phyloP scores from a whole-genome alignment of 2,113 vertebrate genomes.

The Setophaga coronata region DNA sequence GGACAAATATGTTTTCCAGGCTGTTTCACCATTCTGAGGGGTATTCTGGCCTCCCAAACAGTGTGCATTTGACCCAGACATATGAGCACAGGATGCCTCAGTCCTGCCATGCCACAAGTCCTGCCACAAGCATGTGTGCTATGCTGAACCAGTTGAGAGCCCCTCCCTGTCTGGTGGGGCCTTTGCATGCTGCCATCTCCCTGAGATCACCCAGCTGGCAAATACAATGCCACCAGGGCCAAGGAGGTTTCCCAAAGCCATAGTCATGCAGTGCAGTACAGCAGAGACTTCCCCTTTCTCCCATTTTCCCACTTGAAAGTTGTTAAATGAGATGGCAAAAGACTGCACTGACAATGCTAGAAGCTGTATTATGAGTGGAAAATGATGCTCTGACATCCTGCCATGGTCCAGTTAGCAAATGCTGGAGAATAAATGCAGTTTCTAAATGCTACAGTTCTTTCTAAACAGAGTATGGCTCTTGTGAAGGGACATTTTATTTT shows the following conservation, averaged over 20 bases:
- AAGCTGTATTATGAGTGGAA: not conserved
- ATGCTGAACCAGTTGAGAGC: not conserved
- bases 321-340: not conserved
- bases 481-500: not conserved
- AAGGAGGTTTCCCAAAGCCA: not conserved
- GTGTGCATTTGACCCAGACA: not conserved
- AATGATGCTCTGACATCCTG: not conserved
- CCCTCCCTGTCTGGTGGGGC: not conserved
- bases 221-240: not conserved
- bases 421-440: not conserved
- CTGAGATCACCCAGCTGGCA: not conserved
- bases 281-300: not conserved
- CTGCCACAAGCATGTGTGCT: not conserved
- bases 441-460: not conserved
- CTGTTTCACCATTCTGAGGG: not conserved
- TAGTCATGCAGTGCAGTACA: not conserved
- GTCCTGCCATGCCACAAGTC: not conserved
- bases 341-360: not conserved
- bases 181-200: fast-evolving
- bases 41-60: not conserved
- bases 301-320: not conserved
- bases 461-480: not conserved
- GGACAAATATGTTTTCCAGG: not conserved
- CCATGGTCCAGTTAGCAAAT: not conserved
- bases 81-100: not conserved